Evolutionary conservation across 2,113 vertebrate genomes (phyloP).

Genomic region (Acanthochromis polyacanthus): DNA sequence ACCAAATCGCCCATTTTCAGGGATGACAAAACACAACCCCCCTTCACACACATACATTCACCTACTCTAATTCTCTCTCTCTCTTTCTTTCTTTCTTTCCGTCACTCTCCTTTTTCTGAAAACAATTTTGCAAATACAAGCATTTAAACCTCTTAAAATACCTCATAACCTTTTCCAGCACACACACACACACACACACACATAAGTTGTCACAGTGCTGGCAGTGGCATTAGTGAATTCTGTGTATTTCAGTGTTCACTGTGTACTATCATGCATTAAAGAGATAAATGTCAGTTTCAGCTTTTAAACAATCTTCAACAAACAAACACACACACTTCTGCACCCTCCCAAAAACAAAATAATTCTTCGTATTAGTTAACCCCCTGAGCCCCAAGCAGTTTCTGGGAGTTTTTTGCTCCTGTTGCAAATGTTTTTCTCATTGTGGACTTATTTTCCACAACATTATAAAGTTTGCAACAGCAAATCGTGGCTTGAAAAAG

Average conservation of each 20-base stretch:
- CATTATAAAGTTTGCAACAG: too few species aligned
- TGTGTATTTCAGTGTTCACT: slow-evolving; percentile 9
- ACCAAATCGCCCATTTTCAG: slow-evolving; percentile 67
- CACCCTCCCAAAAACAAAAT: too few species aligned
- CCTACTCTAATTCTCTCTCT: not conserved
- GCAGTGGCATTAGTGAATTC: slow-evolving; percentile 1
- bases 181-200: slow-evolving; percentile 8
- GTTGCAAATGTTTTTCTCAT: too few species aligned
- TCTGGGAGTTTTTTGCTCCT: too few species aligned
- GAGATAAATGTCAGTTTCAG: not conserved
- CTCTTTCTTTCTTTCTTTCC: not conserved
- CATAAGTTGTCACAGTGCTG: not conserved
- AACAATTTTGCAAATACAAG: not conserved
- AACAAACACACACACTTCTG: not conserved
- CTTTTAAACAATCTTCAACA: not conserved
- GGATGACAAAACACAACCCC: slow-evolving; percentile 52
- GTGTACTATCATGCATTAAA: not conserved
- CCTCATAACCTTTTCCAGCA: not conserved
- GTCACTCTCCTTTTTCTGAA: not conserved
- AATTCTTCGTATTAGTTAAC: too few species aligned
- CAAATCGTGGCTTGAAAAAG: too few species aligned
- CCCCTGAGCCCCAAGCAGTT: too few species aligned
- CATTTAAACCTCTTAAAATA: slow-evolving; percentile 16
- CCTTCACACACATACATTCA: slow-evolving; percentile 5
- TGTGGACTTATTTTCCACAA: too few species aligned